These are phyloP conservation scores for Eupithecia exiguata DNA, from an alignment of 2,888 invertebrate species.

Conservation along the genomic window DNA sequence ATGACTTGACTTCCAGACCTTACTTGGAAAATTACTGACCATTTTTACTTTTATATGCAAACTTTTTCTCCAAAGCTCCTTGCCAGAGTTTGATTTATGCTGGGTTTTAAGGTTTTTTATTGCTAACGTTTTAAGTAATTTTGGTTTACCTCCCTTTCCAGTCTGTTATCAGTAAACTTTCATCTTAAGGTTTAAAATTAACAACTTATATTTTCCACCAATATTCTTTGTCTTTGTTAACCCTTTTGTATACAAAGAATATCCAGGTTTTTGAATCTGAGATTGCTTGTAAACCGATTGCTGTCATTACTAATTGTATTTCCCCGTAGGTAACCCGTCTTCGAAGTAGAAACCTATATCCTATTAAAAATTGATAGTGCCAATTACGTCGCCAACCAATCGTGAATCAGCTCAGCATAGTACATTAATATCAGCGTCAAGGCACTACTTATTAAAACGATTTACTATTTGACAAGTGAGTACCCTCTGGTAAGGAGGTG, in stretches of 20 bases:
- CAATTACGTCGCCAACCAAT: neutral
- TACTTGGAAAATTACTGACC: slow-evolving; percentile 31
- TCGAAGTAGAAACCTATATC: neutral
- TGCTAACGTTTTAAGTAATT: neutral
- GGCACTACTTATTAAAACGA: neutral
- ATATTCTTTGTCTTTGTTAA: too few species aligned
- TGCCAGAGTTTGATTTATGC: slow-evolving; percentile 18
- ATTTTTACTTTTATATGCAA: slow-evolving; percentile 31
- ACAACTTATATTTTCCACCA: too few species aligned
- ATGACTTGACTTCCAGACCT: slow-evolving; percentile 25
- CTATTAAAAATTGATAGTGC: neutral
- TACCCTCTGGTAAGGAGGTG: neutral
- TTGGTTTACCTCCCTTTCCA: neutral
- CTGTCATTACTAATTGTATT: too few species aligned
- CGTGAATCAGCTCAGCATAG: neutral
- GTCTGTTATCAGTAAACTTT: neutral
- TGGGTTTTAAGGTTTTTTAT: slow-evolving; percentile 1
- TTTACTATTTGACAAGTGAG: neutral
- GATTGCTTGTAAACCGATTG: too few species aligned
- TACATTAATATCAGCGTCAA: neutral
- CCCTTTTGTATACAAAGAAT: too few species aligned
- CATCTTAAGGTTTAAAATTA: too few species aligned
- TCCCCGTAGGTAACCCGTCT: neutral
- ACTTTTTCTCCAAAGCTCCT: slow-evolving; percentile 24
- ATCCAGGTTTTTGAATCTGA: too few species aligned